Base-by-base conservation (phyloP, 1,140 invertebrate genomes). In the Brevipalpus yothersi region DNA sequence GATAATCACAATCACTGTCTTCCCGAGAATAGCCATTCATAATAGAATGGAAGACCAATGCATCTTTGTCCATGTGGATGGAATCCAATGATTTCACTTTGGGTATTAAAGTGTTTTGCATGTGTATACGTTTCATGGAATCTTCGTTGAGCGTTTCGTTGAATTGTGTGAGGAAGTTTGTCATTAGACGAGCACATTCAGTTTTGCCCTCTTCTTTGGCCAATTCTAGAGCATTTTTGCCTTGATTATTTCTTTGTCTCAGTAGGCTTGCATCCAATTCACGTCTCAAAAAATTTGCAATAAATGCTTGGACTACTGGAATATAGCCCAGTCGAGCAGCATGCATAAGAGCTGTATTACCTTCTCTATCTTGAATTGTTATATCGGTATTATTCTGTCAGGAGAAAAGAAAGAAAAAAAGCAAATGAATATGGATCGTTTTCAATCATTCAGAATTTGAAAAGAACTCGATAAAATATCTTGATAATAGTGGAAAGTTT, bases 261-360 rank as follows among this genome's bases (percentile, higher is more conserved):
- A 55, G 39, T 2, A 55, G 23, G 10, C 39, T 55, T 19, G 53
- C 21, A 39, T 55, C 53, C 23, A 55, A 15, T 40, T 41, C 53
- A 5, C 23, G 40, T 39, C 15, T 41, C 10, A 55, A 39, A 49
- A 59, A 63, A 51, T 59, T 12, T 4, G 60, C 60, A 17, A 67
- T 21, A 15, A 65, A 60, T 2, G 56, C 39, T 15, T 55, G 39
- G 1, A 66, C 56, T 0, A 66, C 54, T 47, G 61, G 58, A 12
- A 54, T 58, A 12, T 63, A 60, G 9, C 65, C 65, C 41, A 53
- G 19, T 19, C 56, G 42, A 12, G 62, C 63, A 31, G 63, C 65
- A 31, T 62, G 60, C 64, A 66, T 65, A 19, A 66, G 40, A 4
- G 62, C 68, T 3, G 68, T 69, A 54, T 68, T 68, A 8, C 68